These are phyloP conservation scores for Zaprionus lineosus DNA, from an alignment of 2,888 invertebrate species.

Conservation along the genomic window DNA sequence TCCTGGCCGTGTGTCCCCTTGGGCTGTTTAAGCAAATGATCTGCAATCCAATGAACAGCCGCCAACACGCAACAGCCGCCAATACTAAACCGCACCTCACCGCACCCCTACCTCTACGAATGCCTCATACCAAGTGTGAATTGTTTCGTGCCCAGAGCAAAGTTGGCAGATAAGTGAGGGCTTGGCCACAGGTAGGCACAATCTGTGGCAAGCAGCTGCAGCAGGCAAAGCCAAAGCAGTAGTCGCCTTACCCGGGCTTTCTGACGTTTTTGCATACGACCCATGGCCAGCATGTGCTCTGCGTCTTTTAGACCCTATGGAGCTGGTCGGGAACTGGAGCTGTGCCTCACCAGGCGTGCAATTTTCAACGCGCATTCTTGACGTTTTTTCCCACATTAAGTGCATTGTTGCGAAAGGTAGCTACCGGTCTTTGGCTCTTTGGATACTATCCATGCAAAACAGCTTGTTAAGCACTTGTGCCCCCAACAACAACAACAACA, in stretches of 20 bases:
- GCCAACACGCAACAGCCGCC: constrained; percentile 66
- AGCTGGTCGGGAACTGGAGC: constrained; percentile 6
- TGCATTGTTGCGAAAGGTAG: constrained; percentile 63
- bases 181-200: constrained; percentile 56
- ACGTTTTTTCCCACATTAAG: constrained; percentile 81
- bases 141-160: constrained; percentile 74
- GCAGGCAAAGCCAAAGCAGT: constrained; percentile 1
- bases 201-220: constrained; percentile 16
- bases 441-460: constrained; percentile 76
- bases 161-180: constrained; percentile 58
- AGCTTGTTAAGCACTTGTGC: constrained; percentile 79
- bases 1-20: constrained; percentile 58
- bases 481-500: constrained; percentile 40
- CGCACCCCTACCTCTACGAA: not conserved
- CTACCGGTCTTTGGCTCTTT: constrained; percentile 59
- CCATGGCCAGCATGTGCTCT: too few species aligned
- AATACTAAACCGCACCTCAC: not conserved
- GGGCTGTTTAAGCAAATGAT: constrained; percentile 78
- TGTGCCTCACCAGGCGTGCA: constrained; percentile 50
- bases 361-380: constrained; percentile 76
- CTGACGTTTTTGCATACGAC: constrained; percentile 74
- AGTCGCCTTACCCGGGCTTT: too few species aligned
- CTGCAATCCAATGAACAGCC: constrained; percentile 49
- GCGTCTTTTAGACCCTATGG: too few species aligned
- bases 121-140: constrained; percentile 61